Evolutionary conservation across 2,888 invertebrate genomes (phyloP).

Genomic region (Diadegma fenestrale): DNA sequence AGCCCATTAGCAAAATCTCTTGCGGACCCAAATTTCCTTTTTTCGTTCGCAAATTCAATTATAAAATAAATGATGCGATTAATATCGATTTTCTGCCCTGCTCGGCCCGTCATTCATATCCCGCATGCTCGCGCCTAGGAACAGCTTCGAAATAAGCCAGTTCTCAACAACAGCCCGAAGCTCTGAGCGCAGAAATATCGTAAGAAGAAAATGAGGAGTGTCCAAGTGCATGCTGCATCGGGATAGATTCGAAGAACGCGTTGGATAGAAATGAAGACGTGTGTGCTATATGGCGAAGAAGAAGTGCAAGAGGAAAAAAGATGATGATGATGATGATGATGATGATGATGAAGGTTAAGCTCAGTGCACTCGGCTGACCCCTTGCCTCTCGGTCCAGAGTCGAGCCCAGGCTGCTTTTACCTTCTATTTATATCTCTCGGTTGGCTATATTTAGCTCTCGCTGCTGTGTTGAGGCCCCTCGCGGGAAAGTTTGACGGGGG

Average conservation of each 20-base stretch:
- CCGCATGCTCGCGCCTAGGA: not conserved
- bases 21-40: no score
- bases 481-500: slow-evolving; percentile 64
- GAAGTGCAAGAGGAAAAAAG: slow-evolving; percentile 43
- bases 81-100: not conserved
- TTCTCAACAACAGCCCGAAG: slow-evolving; percentile 11
- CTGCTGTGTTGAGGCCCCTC: slow-evolving; percentile 70
- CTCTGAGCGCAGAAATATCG: slow-evolving; percentile 23
- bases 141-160: slow-evolving; percentile 39
- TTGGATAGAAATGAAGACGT: slow-evolving; percentile 36
- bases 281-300: slow-evolving; percentile 45
- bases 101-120: slow-evolving; percentile 3
- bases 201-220: slow-evolving; percentile 45
- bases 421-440: slow-evolving; percentile 80
- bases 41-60: no score
- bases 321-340: slow-evolving; percentile 56
- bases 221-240: slow-evolving; percentile 26
- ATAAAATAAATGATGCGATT: not conserved
- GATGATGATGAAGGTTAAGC: slow-evolving; percentile 61
- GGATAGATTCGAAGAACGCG: slow-evolving; percentile 68
- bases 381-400: not conserved
- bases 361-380: slow-evolving; percentile 62
- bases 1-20: no score
- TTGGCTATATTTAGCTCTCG: slow-evolving; percentile 82
- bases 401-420: slow-evolving; percentile 76